These are phyloP conservation scores for Scotopteryx bipunctaria DNA, from an alignment of 2,888 invertebrate genomes.

Conservation along the genomic window DNA sequence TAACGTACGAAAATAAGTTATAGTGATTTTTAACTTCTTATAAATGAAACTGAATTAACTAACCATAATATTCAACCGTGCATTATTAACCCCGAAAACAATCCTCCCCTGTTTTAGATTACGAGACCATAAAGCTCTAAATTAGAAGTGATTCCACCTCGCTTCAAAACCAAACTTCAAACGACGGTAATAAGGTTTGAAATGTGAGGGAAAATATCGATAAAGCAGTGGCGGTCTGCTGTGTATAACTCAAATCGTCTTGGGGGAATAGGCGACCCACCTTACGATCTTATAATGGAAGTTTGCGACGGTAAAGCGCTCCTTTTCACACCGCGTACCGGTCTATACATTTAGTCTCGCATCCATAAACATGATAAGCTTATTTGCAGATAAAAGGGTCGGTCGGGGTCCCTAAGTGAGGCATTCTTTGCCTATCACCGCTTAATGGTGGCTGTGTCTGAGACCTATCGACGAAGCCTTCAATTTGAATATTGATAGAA, in stretches of 20 bases:
- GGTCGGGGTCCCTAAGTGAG: constrained; percentile 69
- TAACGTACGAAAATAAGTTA: too few species aligned
- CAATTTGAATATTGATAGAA: constrained; percentile 78
- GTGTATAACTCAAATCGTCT: constrained; percentile 42
- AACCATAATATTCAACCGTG: background rate
- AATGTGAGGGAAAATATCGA: constrained; percentile 17
- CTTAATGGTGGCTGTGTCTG: constrained; percentile 74
- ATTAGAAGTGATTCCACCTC: background rate
- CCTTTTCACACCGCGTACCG: constrained; percentile 59
- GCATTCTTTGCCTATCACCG: constrained; percentile 76
- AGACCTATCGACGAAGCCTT: constrained; percentile 67
- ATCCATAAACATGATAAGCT: constrained; percentile 78
- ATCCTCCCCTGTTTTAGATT: constrained; percentile 7
- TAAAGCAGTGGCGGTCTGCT: constrained; percentile 22
- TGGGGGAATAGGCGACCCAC: constrained; percentile 48
- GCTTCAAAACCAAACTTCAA: constrained; percentile 8
- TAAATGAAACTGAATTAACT: too few species aligned
- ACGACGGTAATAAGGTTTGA: constrained; percentile 14
- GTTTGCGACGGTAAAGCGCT: constrained; percentile 60
- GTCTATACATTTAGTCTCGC: constrained; percentile 66
- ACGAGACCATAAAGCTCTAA: background rate
- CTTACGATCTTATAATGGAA: constrained; percentile 59
- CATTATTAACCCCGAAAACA: background rate
- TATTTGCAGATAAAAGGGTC: constrained; percentile 79
- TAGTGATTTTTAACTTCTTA: too few species aligned